Conservation (phyloP, 2,888 invertebrate genomes). For the Acronicta alni region DNA sequence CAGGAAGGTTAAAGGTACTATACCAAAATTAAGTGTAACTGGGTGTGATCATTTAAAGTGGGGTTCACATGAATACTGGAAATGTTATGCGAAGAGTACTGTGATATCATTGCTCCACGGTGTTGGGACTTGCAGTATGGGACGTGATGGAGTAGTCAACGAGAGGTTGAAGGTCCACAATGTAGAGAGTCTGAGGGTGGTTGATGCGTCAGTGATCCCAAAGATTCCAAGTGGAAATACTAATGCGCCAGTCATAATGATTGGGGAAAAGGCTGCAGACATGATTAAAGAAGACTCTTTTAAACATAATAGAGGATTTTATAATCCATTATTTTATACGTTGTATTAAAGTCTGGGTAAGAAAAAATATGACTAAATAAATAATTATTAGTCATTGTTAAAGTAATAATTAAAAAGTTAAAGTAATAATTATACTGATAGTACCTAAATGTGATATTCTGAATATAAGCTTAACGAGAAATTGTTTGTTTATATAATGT, state of each 20-base stretch:
- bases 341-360: neutral
- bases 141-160: constrained; percentile 75
- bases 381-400: too few species aligned
- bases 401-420: too few species aligned
- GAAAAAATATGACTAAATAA: too few species aligned
- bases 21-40: constrained; percentile 75
- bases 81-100: constrained; percentile 89
- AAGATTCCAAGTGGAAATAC: constrained; percentile 78
- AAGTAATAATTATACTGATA: too few species aligned
- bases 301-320: neutral
- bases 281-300: constrained; percentile 74
- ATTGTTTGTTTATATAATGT: too few species aligned
- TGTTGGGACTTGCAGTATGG: constrained; percentile 84
- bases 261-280: constrained; percentile 82
- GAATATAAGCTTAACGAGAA: too few species aligned
- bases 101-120: constrained; percentile 90
- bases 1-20: constrained; percentile 62
- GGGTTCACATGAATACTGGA: constrained; percentile 90
- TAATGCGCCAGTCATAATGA: constrained; percentile 82
- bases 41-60: constrained; percentile 85
- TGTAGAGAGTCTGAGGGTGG: constrained; percentile 71
- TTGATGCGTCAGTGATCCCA: constrained; percentile 82
- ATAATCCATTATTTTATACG: neutral
- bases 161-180: constrained; percentile 74
- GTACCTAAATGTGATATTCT: too few species aligned